These are phyloP conservation scores for Serinus canaria DNA, from an alignment of 2,113 vertebrate species.

Conservation along the genomic window DNA sequence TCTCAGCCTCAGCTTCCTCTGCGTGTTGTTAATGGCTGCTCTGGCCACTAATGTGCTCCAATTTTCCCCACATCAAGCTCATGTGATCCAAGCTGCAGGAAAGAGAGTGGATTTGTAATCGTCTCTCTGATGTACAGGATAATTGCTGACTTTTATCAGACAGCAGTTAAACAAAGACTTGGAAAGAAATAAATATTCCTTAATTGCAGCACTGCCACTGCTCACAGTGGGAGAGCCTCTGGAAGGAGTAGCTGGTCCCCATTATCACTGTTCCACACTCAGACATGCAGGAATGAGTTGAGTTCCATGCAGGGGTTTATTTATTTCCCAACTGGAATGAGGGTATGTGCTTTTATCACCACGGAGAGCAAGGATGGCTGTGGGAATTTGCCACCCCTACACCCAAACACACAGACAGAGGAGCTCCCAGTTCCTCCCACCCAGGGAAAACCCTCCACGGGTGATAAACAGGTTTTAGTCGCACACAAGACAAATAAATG, in stretches of 20 bases:
- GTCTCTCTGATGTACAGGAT: conserved; percentile 55
- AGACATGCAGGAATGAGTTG: neutral
- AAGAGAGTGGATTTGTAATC: conserved; percentile 66
- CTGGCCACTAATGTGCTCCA: conserved; percentile 61
- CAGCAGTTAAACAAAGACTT: conserved; percentile 68
- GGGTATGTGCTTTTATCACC: neutral
- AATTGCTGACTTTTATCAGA: conserved; percentile 70
- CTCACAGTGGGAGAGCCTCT: conserved; percentile 32
- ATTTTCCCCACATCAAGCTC: conserved; percentile 61
- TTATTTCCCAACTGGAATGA: neutral
- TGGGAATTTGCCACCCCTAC: neutral
- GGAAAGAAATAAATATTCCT: conserved; percentile 57
- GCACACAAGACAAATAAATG: neutral
- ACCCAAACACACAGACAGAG: neutral
- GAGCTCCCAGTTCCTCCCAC: neutral
- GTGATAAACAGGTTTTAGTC: neutral
- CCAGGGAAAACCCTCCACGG: neutral
- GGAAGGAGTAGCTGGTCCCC: conserved; percentile 20
- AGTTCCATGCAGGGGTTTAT: neutral
- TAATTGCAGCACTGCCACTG: conserved; percentile 55
- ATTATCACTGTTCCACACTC: neutral
- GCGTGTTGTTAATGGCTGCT: conserved; percentile 54
- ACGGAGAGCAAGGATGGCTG: neutral
- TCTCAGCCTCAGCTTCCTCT: conserved; percentile 54
- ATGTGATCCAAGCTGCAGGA: conserved; percentile 60